Conservation (phyloP, 1,140 invertebrate genomes). For the Cryptotermes secundus region DNA sequence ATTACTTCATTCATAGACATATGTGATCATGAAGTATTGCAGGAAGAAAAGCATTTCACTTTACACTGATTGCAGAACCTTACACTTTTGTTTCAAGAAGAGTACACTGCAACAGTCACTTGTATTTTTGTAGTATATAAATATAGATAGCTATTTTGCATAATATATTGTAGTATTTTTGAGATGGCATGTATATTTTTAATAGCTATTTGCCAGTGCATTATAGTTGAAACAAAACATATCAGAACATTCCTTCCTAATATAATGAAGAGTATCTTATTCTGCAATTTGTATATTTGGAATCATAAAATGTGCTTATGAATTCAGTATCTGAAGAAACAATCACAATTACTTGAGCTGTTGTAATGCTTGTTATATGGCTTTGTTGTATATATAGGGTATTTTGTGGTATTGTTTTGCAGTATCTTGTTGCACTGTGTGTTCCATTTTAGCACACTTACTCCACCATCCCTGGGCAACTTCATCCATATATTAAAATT, state of each 20-base stretch:
- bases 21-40: background rate
- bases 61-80: background rate
- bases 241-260: background rate
- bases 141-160: conserved; percentile 17
- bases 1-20: background rate
- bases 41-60: background rate
- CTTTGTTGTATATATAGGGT: too few relatives aligned
- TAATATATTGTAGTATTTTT: conserved; percentile 9
- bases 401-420: too few relatives aligned
- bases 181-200: background rate
- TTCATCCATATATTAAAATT: too few relatives aligned
- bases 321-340: conserved; percentile 1
- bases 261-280: background rate
- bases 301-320: background rate
- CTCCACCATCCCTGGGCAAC: too few relatives aligned
- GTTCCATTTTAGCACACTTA: too few relatives aligned
- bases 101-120: background rate
- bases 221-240: background rate
- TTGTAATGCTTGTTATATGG: too few relatives aligned
- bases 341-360: background rate
- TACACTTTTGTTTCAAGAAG: background rate
- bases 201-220: background rate
- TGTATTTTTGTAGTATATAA: conserved; percentile 10
- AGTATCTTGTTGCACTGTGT: too few relatives aligned
- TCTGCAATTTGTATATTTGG: background rate